These are phyloP conservation scores for Danio kyathit DNA, from an alignment of 2,797 vertebrate genomes.

Conservation along the genomic window DNA sequence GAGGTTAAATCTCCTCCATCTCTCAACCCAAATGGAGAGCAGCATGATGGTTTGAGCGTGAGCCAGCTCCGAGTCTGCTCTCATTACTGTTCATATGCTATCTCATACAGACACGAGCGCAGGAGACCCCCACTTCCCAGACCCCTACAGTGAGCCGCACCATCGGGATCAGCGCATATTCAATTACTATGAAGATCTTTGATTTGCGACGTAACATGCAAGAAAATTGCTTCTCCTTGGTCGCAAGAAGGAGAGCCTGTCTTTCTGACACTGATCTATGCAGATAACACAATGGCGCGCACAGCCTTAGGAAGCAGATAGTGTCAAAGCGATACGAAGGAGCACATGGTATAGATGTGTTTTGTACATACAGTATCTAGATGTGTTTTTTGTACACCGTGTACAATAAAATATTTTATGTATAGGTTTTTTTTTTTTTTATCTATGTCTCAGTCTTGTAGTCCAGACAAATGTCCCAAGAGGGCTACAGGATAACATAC, in stretches of 20 bases:
- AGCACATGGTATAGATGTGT: not conserved
- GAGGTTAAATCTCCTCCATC: slow-evolving; percentile 48
- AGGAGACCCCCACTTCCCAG: slow-evolving; percentile 24
- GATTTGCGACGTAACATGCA: slow-evolving; percentile 37
- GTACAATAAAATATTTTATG: no score
- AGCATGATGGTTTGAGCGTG: not conserved
- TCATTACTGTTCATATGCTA: slow-evolving; percentile 45
- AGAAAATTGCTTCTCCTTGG: slow-evolving; percentile 45
- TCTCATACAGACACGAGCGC: slow-evolving; percentile 23
- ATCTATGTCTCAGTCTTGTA: no score
- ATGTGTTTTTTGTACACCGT: no score
- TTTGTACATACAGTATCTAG: not conserved
- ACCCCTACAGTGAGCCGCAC: slow-evolving; percentile 29
- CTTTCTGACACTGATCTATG: slow-evolving; percentile 16
- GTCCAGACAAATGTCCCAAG: no score
- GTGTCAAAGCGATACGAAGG: not conserved
- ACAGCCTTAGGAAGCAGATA: not conserved
- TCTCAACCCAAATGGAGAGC: slow-evolving; percentile 32
- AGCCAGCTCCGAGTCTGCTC: slow-evolving; percentile 26
- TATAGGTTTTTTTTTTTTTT: no score
- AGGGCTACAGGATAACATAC: no score
- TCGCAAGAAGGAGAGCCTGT: not conserved
- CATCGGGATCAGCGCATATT: slow-evolving; percentile 34
- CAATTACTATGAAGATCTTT: slow-evolving; percentile 49
- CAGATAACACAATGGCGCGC: not conserved